Conservation (phyloP, 2,888 invertebrate species). For the Oxyteleia sp. region DNA sequence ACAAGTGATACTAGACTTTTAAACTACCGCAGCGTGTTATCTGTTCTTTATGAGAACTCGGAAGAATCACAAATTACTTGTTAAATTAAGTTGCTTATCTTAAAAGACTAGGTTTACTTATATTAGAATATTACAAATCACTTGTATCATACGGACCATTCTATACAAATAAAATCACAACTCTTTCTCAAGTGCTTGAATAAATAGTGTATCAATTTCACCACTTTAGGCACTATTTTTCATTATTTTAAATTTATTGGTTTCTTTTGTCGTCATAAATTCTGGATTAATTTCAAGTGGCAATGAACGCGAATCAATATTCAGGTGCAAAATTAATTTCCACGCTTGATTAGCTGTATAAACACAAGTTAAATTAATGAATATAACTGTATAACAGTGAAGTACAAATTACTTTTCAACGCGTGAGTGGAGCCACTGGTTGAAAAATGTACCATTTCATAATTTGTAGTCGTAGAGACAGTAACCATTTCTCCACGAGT, state of each 20-base stretch:
- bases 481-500: too few species aligned
- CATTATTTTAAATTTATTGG: constrained; percentile 9
- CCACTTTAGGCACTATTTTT: constrained; percentile 60
- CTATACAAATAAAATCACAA: constrained; percentile 64
- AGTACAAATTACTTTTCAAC: too few species aligned
- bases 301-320: too few species aligned
- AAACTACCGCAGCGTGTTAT: background rate
- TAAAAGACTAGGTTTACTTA: constrained; percentile 65
- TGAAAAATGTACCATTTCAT: too few species aligned
- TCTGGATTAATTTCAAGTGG: background rate
- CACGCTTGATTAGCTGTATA: too few species aligned
- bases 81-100: constrained; percentile 50
- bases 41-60: constrained; percentile 1
- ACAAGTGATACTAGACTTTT: background rate
- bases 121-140: constrained; percentile 56
- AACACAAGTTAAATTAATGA: background rate
- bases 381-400: too few species aligned
- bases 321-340: background rate
- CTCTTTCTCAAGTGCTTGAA: constrained; percentile 48
- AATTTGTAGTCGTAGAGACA: too few species aligned
- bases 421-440: too few species aligned
- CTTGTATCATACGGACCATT: constrained; percentile 41
- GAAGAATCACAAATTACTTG: constrained; percentile 42
- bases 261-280: background rate
- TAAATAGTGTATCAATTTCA: constrained; percentile 67